Evolutionary conservation across 2,888 invertebrate genomes (phyloP).

Genomic region (Timandra comae): DNA sequence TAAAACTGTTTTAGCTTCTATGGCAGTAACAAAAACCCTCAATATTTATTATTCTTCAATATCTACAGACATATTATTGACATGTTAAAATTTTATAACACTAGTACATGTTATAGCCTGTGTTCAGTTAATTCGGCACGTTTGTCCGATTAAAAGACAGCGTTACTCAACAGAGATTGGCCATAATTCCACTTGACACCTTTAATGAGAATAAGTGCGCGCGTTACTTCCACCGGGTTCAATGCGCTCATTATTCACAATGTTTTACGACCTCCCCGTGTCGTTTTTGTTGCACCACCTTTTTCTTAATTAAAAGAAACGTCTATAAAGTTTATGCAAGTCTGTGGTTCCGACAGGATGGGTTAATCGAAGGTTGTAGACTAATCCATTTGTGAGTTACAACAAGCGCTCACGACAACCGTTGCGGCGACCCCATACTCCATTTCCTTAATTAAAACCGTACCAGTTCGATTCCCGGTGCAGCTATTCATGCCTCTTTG

Average conservation of each 20-base stretch:
- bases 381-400: slow-evolving; percentile 65
- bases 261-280: background rate
- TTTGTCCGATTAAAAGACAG: too few relatives aligned
- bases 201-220: background rate
- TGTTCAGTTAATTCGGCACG: too few relatives aligned
- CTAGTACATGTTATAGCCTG: too few relatives aligned
- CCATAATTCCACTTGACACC: background rate
- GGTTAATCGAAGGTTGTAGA: slow-evolving; percentile 30
- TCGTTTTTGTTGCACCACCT: background rate
- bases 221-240: background rate
- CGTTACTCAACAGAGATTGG: background rate
- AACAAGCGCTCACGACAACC: slow-evolving; percentile 29
- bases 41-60: too few relatives aligned
- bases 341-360: background rate
- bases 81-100: too few relatives aligned
- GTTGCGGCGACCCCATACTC: slow-evolving; percentile 27
- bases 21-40: too few relatives aligned
- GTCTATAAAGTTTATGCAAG: background rate
- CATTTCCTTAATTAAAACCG: slow-evolving; percentile 64
- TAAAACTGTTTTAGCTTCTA: too few relatives aligned
- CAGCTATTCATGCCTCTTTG: slow-evolving; percentile 7
- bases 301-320: slow-evolving; percentile 1
- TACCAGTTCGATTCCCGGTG: slow-evolving; percentile 12
- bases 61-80: too few relatives aligned
- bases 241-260: background rate